Evolutionary conservation across 2,113 vertebrate genomes (phyloP), one percentile per base, ranked within the genome.

Genomic region (Pterocles burchelli): DNA sequence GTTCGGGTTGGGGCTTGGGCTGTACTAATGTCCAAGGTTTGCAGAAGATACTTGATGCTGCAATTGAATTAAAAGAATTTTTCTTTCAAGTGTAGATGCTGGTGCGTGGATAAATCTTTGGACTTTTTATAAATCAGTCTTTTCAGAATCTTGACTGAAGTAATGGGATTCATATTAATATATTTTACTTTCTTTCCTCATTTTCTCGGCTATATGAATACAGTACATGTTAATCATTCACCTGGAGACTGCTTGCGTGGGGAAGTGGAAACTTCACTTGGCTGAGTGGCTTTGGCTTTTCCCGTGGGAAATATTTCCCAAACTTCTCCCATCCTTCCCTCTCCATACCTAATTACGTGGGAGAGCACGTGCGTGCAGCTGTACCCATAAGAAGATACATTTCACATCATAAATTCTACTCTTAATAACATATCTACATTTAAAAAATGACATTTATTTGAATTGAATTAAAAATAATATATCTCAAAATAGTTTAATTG

Each of bases 241-340:
- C 66, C 41, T 36, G 29, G n/a, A 61, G 26, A 15, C 38, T 8
- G 1, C 58, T 75, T 65, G 33, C 29, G 17, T 0, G 11, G 22
- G 20, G 61, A 49, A 41, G 25, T 38, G 24, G 48, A 65, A 68
- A 14, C n/a, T 55, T 61, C 48, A 22, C 51, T 59, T 68, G 86
- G 16, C 22, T 41, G 10, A 45, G 22, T n/a, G 45, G 25, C 41
- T 73, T 57, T 61, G 55, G 67, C 62, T 91, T 97, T 97, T 97
- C 92, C 90, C 75, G 0, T 93, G 84, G 93, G 91, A 96, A 92
- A 31, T 16, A 9, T 61, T 45, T 54, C 31, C 29, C 46, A 43
- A 6, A 38, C 46, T 45, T 34, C 13, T 59, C 80, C 31, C 4
- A n/a, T 55, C 46, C 81, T 73, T 66, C 16, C 7, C 11, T 43